These are phyloP conservation scores for Hipposideros armiger DNA, from an alignment of 2,113 vertebrate genomes.

Conservation along the genomic window DNA sequence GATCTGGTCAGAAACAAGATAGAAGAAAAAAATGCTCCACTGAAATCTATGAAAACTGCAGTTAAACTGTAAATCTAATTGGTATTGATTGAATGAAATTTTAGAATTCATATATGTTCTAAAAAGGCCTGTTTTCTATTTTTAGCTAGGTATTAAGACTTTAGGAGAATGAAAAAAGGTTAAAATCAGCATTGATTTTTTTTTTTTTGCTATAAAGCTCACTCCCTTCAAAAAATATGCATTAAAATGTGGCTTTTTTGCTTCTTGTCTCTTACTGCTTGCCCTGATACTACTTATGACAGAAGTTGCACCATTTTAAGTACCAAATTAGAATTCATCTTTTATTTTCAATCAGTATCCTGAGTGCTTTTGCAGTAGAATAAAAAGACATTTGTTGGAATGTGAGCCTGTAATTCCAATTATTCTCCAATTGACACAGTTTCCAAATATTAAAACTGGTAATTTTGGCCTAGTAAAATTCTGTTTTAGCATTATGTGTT, in stretches of 20 bases:
- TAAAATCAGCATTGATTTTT: constrained; percentile 47
- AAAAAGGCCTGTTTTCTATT: constrained; percentile 45
- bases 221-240: constrained; percentile 43
- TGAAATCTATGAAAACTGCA: constrained; percentile 5
- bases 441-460: constrained; percentile 28
- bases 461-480: neutral
- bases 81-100: constrained; percentile 26
- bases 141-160: constrained; percentile 20
- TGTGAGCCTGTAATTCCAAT: neutral
- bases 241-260: neutral
- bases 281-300: neutral
- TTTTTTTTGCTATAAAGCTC: neutral
- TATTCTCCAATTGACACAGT: neutral
- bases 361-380: neutral
- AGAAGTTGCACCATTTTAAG: neutral
- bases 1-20: constrained; percentile 37
- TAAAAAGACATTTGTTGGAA: neutral
- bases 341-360: neutral
- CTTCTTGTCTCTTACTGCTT: neutral
- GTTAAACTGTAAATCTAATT: constrained; percentile 50
- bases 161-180: neutral
- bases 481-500: neutral
- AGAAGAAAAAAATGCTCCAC: neutral
- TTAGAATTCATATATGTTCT: constrained; percentile 31
- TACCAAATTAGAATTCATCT: neutral